These are phyloP conservation scores for Sebastes vulpes DNA, from an alignment of 2,797 vertebrate species.

Conservation along the genomic window DNA sequence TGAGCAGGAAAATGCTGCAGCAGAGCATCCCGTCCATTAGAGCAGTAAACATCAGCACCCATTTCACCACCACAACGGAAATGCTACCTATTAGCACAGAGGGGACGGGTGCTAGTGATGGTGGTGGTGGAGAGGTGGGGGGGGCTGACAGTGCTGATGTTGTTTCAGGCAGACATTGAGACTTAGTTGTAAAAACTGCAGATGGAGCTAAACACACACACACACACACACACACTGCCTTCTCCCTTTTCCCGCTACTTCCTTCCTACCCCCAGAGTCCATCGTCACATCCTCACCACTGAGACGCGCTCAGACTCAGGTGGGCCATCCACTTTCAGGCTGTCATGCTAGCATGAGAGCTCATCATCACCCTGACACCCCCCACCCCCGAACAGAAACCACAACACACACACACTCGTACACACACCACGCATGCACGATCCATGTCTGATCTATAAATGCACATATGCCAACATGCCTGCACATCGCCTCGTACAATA, in stretches of 20 bases:
- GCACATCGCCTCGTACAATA: slow-evolving; percentile 24
- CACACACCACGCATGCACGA: background rate
- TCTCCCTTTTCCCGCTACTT: slow-evolving; percentile 46
- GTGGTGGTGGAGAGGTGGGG: background rate
- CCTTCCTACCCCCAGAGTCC: slow-evolving; percentile 28
- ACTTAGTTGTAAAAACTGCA: slow-evolving; percentile 55
- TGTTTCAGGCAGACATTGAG: slow-evolving; percentile 13
- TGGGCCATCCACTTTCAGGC: slow-evolving; percentile 52
- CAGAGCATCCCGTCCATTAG: slow-evolving; percentile 48
- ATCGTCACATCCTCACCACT: slow-evolving; percentile 46
- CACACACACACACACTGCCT: background rate
- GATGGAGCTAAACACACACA: slow-evolving; percentile 19
- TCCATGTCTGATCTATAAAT: background rate
- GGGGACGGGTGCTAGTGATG: slow-evolving; percentile 3
- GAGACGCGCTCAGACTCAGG: slow-evolving; percentile 44
- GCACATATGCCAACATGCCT: slow-evolving; percentile 5
- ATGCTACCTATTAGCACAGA: slow-evolving; percentile 42
- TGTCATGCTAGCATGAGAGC: slow-evolving; percentile 53
- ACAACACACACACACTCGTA: background rate
- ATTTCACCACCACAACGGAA: slow-evolving; percentile 51
- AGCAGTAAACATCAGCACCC: slow-evolving; percentile 52
- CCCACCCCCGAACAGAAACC: background rate
- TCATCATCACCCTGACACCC: slow-evolving; percentile 8
- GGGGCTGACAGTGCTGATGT: slow-evolving; percentile 20
- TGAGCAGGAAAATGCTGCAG: slow-evolving; percentile 52